A percentile compares a stretch with the other conserved stretches of the same genome.
These are phyloP conservation scores for Epinephelus malabaricus DNA, from an alignment of 2,797 vertebrate genomes.

Conservation along the genomic window DNA sequence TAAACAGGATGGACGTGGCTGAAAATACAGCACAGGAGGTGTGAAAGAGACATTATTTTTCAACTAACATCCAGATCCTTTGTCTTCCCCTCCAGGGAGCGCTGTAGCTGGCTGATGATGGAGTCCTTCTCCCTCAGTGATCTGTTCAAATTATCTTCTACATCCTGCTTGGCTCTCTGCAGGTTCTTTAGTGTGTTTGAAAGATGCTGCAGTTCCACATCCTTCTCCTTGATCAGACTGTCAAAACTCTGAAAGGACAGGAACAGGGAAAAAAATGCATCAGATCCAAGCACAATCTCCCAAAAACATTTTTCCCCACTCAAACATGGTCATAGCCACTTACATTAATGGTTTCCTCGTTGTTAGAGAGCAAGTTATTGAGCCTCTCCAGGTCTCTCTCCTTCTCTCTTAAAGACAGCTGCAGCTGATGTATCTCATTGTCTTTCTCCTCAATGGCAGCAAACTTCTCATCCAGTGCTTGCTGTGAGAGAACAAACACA, in stretches of 20 bases:
- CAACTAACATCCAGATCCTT: constrained; percentile 89
- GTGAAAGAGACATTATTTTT: background rate
- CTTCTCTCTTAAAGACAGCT: constrained; percentile 86
- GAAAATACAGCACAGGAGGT: background rate
- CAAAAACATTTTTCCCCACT: background rate
- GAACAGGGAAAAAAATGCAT: constrained; percentile 2
- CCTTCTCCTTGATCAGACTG: constrained; percentile 88
- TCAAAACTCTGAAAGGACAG: constrained; percentile 86
- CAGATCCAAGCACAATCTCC: background rate
- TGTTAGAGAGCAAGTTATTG: constrained; percentile 84
- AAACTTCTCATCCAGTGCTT: constrained; percentile 86
- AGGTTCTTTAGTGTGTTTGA: constrained; percentile 87
- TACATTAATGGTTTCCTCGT: constrained; percentile 84
- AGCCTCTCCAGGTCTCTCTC: constrained; percentile 87
- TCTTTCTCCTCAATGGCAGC: constrained; percentile 88
- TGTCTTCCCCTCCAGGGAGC: constrained; percentile 85
- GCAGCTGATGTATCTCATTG: constrained; percentile 87
- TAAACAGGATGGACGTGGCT: background rate
- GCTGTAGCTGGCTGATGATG: constrained; percentile 88
- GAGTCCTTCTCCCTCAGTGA: constrained; percentile 88
- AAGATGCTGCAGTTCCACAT: constrained; percentile 89
- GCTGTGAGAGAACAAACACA: constrained; percentile 72
- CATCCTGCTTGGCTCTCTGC: constrained; percentile 88
- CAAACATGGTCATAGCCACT: constrained; percentile 16
- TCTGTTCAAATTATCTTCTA: constrained; percentile 87